A percentile compares a stretch with the other conserved stretches of the same genome.
These are phyloP conservation scores for Progne subis DNA, from an alignment of 2,113 vertebrate genomes.

Conservation along the genomic window DNA sequence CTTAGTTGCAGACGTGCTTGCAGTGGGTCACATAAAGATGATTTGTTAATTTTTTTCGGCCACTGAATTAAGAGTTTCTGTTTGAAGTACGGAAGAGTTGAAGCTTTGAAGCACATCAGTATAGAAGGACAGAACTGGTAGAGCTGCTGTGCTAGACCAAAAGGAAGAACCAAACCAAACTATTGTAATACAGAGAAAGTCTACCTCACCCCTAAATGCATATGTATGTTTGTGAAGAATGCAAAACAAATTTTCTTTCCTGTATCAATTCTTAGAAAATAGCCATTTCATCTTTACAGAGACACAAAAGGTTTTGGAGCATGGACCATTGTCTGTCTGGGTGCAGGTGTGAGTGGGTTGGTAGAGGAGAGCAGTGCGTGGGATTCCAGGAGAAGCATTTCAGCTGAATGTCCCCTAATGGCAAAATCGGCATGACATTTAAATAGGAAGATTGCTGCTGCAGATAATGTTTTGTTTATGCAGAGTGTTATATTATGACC, in stretches of 20 bases:
- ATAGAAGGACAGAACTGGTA: not conserved
- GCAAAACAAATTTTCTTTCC: not conserved
- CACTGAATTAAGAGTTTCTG: not conserved
- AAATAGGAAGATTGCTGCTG: not conserved
- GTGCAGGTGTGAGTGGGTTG: not conserved
- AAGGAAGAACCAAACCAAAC: not conserved
- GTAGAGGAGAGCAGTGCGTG: fast-evolving
- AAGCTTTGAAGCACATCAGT: not conserved
- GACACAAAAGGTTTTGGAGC: not conserved
- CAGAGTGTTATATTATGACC: not conserved
- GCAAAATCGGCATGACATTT: not conserved
- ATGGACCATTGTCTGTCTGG: not conserved
- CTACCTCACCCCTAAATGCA: not conserved
- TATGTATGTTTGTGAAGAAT: not conserved
- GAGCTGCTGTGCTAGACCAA: not conserved
- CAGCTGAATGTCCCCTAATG: not conserved
- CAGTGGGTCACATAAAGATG: not conserved
- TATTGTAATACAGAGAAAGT: not conserved
- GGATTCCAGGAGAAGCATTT: not conserved
- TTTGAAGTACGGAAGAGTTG: not conserved
- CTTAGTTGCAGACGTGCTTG: not conserved
- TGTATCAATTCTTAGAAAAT: not conserved
- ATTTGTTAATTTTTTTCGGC: not conserved
- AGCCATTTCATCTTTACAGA: not conserved
- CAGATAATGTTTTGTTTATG: not conserved